Conservation (phyloP, 2,113 vertebrate genomes). For the Actinemys pallida region DNA sequence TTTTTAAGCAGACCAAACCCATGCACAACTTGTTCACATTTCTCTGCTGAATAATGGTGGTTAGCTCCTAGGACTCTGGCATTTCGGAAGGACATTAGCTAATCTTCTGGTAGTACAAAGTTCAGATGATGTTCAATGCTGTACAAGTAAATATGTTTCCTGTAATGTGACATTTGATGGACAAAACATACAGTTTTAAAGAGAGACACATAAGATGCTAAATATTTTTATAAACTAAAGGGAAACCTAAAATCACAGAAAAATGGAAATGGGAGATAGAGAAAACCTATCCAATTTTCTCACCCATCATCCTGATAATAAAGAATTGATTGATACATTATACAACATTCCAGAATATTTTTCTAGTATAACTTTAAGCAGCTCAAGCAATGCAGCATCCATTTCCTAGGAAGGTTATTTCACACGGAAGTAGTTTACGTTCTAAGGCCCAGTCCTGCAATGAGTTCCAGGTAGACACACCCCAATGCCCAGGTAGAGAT, state of each 20-base stretch:
- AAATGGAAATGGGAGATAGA: background rate
- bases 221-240: background rate
- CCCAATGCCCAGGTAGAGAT: background rate
- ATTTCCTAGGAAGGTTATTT: background rate
- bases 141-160: background rate
- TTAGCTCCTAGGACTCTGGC: background rate
- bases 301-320: background rate
- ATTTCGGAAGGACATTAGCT: background rate
- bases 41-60: background rate
- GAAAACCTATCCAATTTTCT: background rate
- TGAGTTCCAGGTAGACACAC: rapidly evolving
- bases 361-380: background rate
- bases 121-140: background rate
- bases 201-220: background rate
- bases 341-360: background rate
- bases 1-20: background rate
- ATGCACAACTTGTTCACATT: background rate
- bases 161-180: background rate
- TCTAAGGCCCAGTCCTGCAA: background rate
- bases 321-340: background rate
- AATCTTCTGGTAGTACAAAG: background rate
- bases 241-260: background rate
- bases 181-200: background rate
- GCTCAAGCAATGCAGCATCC: background rate
- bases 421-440: rapidly evolving